Conservation (phyloP, 1,140 invertebrate genomes). For the Anastrepha ludens region DNA sequence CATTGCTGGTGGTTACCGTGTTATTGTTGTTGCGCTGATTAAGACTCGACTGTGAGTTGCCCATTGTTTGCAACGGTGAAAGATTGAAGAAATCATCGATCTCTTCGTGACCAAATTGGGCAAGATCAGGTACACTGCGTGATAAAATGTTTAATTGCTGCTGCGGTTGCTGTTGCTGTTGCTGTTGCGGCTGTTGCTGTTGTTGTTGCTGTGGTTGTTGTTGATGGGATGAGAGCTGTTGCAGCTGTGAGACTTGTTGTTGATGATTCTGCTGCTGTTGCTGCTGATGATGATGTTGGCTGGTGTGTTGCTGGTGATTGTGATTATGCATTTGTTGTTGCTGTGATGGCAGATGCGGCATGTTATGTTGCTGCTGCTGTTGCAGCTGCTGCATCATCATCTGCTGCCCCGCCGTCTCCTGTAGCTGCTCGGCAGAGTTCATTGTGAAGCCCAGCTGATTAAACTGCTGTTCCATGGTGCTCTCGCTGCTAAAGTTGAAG, state of each 20-base stretch:
- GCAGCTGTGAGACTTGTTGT: slow-evolving; percentile 68
- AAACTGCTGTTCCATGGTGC: slow-evolving; percentile 68
- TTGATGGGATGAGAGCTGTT: slow-evolving; percentile 52
- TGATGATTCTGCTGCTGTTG: slow-evolving; percentile 62
- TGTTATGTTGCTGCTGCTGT: slow-evolving; percentile 63
- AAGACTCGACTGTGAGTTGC: slow-evolving; percentile 57
- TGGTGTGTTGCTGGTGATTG: slow-evolving; percentile 30
- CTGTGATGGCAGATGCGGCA: slow-evolving; percentile 57
- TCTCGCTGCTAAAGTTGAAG: slow-evolving; percentile 64
- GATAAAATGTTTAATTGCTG: slow-evolving; percentile 61
- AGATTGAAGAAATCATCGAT: slow-evolving; percentile 69
- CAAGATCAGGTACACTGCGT: slow-evolving; percentile 58
- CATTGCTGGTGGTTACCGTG: slow-evolving; percentile 55
- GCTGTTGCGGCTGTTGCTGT: slow-evolving; percentile 58
- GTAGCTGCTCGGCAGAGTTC: slow-evolving; percentile 52
- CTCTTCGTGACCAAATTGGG: slow-evolving; percentile 65
- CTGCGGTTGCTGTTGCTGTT: slow-evolving; percentile 58
- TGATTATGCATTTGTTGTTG: slow-evolving; percentile 6
- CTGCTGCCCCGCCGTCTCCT: slow-evolving; percentile 62
- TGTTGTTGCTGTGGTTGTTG: slow-evolving; percentile 43
- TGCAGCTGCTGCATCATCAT: slow-evolving; percentile 69
- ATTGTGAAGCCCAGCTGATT: slow-evolving; percentile 71
- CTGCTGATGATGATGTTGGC: slow-evolving; percentile 28
- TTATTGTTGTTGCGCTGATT: slow-evolving; percentile 56
- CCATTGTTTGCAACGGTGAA: slow-evolving; percentile 66